Conservation (phyloP, 2,113 vertebrate genomes). For the Bostrychus sinensis region DNA sequence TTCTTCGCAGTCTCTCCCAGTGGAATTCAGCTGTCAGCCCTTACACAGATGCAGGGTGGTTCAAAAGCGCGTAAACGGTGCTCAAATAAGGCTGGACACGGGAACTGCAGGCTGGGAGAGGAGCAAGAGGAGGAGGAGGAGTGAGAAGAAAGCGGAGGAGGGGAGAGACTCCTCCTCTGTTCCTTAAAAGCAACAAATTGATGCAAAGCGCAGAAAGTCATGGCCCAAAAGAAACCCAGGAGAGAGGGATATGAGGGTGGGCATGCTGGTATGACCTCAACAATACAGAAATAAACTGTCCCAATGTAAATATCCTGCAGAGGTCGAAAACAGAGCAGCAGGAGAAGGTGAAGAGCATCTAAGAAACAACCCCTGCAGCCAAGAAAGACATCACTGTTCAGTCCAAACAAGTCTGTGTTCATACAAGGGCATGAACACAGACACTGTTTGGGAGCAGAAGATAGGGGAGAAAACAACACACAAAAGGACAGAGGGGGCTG, state of each 20-base stretch:
- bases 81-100: slow-evolving; percentile 75
- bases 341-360: slow-evolving; percentile 33
- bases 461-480: slow-evolving; percentile 49
- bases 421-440: slow-evolving; percentile 28
- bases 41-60: slow-evolving; percentile 71
- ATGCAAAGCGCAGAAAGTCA: slow-evolving; percentile 48
- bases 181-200: slow-evolving; percentile 63
- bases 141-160: slow-evolving; percentile 37
- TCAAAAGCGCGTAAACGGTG: slow-evolving; percentile 65
- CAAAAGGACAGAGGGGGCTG: slow-evolving; percentile 31
- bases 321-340: slow-evolving; percentile 45
- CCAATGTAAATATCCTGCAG: slow-evolving; percentile 61
- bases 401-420: slow-evolving; percentile 37
- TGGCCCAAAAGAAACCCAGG: slow-evolving; percentile 35
- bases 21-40: slow-evolving; percentile 78
- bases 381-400: slow-evolving; percentile 39
- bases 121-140: slow-evolving; percentile 44
- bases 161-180: slow-evolving; percentile 66
- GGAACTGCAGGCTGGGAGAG: slow-evolving; percentile 69
- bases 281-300: slow-evolving; percentile 44
- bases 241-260: slow-evolving; percentile 29
- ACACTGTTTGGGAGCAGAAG: slow-evolving; percentile 53
- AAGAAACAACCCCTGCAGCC: slow-evolving; percentile 35
- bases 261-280: slow-evolving; percentile 30
- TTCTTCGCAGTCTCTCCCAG: slow-evolving; percentile 58